phyloP scores from a whole-genome alignment of 1,140 invertebrate genomes.

The Eubasilissa regina region DNA sequence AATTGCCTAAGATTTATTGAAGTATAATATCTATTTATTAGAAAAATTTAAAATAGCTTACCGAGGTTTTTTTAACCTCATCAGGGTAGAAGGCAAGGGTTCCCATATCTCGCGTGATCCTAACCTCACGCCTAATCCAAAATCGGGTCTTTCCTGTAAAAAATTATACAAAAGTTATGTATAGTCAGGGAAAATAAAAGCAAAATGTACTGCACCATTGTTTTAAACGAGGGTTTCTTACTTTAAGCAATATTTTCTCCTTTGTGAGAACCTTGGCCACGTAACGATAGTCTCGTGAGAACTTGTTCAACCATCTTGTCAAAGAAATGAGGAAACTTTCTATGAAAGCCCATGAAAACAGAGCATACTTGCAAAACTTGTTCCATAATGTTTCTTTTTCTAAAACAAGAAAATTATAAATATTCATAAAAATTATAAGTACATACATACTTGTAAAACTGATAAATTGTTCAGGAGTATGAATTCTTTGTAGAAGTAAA shows the following conservation, averaged over 20 bases:
- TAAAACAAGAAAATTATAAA: constrained; percentile 58
- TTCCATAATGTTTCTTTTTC: constrained; percentile 63
- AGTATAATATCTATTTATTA: not conserved
- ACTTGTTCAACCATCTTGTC: constrained; percentile 88
- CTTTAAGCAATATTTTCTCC: constrained; percentile 90
- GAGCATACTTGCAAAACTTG: constrained; percentile 53
- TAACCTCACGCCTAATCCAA: constrained; percentile 77
- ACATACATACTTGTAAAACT: no score
- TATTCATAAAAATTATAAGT: not conserved
- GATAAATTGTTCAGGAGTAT: not conserved
- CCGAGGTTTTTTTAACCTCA: constrained; percentile 69
- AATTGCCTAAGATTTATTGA: not conserved
- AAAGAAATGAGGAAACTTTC: constrained; percentile 89
- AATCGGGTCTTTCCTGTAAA: constrained; percentile 79
- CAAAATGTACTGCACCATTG: no score
- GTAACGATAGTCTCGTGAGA: constrained; percentile 94
- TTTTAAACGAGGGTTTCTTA: constrained; percentile 62
- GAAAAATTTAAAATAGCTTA: constrained; percentile 64
- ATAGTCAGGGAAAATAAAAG: no score
- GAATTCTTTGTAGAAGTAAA: not conserved
- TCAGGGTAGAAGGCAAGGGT: constrained; percentile 73
- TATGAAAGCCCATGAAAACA: constrained; percentile 76
- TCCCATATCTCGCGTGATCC: constrained; percentile 83
- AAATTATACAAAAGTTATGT: constrained; percentile 49
- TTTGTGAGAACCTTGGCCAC: constrained; percentile 85